Conservation (phyloP, 2,113 vertebrate species). For the Callospermophilus lateralis region DNA sequence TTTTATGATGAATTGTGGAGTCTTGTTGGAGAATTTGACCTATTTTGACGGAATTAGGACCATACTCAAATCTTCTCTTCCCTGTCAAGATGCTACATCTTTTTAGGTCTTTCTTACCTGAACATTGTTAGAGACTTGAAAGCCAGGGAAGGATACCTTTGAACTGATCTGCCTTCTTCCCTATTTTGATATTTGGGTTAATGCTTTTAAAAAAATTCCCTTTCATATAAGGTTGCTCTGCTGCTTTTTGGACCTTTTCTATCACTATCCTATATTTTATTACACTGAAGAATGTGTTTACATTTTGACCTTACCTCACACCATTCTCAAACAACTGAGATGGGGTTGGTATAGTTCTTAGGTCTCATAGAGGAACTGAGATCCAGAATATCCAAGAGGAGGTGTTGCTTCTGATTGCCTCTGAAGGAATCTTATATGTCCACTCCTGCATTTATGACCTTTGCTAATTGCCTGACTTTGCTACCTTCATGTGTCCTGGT, state of each 20-base stretch:
- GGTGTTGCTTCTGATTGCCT: background rate
- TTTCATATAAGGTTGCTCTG: background rate
- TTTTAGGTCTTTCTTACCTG: background rate
- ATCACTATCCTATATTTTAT: background rate
- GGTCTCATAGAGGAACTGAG: background rate
- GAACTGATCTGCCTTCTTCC: background rate
- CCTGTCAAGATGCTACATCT: background rate
- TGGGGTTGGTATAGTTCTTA: background rate
- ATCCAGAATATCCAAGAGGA: background rate
- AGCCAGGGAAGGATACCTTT: background rate
- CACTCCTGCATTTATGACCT: background rate
- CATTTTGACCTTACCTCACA: background rate
- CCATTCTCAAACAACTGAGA: background rate
- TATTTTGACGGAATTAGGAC: background rate
- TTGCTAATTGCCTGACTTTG: background rate
- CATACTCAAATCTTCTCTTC: background rate
- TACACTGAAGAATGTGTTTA: background rate
- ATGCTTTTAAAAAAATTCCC: background rate
- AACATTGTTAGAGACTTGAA: background rate
- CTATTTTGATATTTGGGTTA: constrained; percentile 20
- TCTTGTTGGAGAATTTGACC: background rate
- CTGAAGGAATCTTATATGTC: background rate
- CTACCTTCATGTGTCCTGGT: background rate
- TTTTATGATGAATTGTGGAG: background rate
- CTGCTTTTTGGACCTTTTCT: background rate